Evolutionary conservation across 2,797 vertebrate genomes (phyloP), one percentile per base, ranked within the genome.

Genomic region (Micromesistius poutassou): DNA sequence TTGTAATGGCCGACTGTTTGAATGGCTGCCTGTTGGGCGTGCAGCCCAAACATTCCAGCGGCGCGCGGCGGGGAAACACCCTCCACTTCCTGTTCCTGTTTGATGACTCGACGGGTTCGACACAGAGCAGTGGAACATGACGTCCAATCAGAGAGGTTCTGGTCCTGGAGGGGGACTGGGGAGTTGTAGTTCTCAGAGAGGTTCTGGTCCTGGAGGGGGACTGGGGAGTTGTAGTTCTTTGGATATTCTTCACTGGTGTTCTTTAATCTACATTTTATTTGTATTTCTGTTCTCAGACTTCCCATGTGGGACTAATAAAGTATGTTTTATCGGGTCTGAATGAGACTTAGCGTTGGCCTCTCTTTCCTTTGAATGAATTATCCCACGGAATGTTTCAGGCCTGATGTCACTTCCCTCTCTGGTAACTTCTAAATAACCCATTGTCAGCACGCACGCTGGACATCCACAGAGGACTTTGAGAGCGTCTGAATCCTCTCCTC

Each of bases 21-120:
- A n/a, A n/a, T n/a, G n/a, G n/a, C n/a, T 92, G 91, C 80, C 89
- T 82, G 36, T 38, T 38, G 8, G 36, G 36, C 36, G 36, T 92
- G 92, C 90, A 89, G 91, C 90, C 90, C 90, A 90, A 91, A 91
- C 88, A 91, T 92, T 91, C 89, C 85, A 80, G 25, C 81, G 82
- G 83, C 83, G 31, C 78, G 85, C 5, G n/a, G 80, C 77, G 81
- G 81, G 90, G 88, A 89, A 89, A 89, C 89, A 85, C 90, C 88
- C 89, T 89, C 78, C 74, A 83, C 84, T 89, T 87, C 87, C 85
- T 84, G 78, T 40, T 76, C 84, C 82, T 80, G 85, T 87, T 84
- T 83, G 82, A 84, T 71, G 79, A 76, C 73, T 22, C 83, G 42
- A 36, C 80, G 85, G 80, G 77, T 77, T 81, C 79, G 81, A 88